Base-by-base conservation (phyloP, 2,888 invertebrate genomes). In the Eupeodes latifasciatus region DNA sequence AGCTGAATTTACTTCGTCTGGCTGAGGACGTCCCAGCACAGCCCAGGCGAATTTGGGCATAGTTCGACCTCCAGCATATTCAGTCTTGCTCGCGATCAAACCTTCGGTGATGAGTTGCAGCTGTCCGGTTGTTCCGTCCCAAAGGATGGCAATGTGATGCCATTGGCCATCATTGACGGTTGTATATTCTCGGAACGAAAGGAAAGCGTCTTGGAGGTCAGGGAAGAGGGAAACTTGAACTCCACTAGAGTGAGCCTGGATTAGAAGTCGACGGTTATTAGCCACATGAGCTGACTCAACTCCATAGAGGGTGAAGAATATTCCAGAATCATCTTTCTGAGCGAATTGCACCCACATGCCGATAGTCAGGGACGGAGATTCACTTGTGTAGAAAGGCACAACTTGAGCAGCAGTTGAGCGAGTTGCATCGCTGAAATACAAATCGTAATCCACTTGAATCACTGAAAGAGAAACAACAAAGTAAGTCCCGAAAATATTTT, bases 261-360 rank as follows among this genome's bases (percentile, higher is more conserved):
- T 94, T 91, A 98, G 95, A n/a, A 97, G 95, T 91, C 97, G 95
- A 91, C 97, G 95, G 89, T 96, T 95, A 74, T 95, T 95, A 85
- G 97, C 96, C 90, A 98, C 95, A 91, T 97, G 96, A 1, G 97
- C 95, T 66, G 97, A 96, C 89, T 96, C 96, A 72, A 98, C 98
- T 89, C 96, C 96, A 92, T 98, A 99, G 6, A 99, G 95, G 0
- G 98, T 98, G 91, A 98, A 98, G 95, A 99, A 98, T 80, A 97
- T 97, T 90, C 99, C 99, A 85, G 97, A 97, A 94, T 98, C 98
- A 91, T 98, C 98, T 93, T 96, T 96, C 92, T 97, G 97, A 0
- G 97, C 97, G 92, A 98, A 99, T 93, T 98, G 98, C 0, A 99
- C 98, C 99, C 99, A 99, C 96, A 99, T 96, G 19, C 97, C 98